phyloP scores from a whole-genome alignment of 1,140 invertebrate species.

The Maconellicoccus hirsutus region DNA sequence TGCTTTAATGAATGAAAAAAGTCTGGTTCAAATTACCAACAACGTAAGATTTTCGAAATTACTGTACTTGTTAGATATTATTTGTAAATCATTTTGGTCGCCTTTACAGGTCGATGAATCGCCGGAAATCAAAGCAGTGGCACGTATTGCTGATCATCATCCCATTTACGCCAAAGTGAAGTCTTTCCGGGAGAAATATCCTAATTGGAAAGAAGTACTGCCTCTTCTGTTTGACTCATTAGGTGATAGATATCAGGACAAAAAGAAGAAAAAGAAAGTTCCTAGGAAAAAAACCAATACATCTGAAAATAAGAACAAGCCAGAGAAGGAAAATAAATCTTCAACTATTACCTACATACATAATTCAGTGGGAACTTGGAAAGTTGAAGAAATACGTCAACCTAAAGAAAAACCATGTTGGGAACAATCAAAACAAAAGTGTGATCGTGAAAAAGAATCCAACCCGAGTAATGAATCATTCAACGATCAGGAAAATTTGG shows the following conservation, averaged over 20 bases:
- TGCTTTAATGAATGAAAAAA: slow-evolving; percentile 13
- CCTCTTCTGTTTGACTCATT: slow-evolving; percentile 5
- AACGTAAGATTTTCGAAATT: neutral
- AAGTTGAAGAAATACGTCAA: neutral
- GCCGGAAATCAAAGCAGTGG: slow-evolving; percentile 7
- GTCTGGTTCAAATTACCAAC: neutral
- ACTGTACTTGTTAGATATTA: too few relatives aligned
- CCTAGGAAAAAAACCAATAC: neutral
- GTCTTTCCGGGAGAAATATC: neutral
- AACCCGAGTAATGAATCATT: too few relatives aligned
- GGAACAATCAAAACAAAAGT: too few relatives aligned
- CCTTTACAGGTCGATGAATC: slow-evolving; percentile 12
- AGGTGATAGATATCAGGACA: slow-evolving; percentile 7
- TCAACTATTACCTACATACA: neutral
- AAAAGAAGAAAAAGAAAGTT: slow-evolving; percentile 11
- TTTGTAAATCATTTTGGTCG: too few relatives aligned
- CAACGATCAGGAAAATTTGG: too few relatives aligned
- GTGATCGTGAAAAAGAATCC: too few relatives aligned
- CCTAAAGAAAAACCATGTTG: too few relatives aligned
- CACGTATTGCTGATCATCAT: neutral
- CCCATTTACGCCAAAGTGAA: neutral
- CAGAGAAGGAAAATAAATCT: too few relatives aligned
- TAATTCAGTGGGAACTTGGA: neutral
- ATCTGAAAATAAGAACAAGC: neutral
- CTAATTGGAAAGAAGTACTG: slow-evolving; percentile 18